Conservation (phyloP, 2,888 invertebrate species). For the Drosophila picticornis region DNA sequence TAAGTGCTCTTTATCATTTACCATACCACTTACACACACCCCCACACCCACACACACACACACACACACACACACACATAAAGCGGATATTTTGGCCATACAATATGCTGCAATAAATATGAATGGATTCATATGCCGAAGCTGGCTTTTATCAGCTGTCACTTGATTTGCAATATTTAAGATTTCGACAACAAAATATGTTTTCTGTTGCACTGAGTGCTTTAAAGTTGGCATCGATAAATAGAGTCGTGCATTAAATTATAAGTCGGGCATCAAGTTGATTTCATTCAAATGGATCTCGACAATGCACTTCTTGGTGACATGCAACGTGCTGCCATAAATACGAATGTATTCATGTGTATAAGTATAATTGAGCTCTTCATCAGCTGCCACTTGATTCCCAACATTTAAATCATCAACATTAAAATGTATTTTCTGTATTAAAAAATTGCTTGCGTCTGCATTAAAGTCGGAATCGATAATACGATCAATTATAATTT, state of each 20-base stretch:
- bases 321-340: background rate
- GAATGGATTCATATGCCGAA: constrained; percentile 21
- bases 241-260: background rate
- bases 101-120: constrained; percentile 27
- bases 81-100: constrained; percentile 17
- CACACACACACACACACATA: constrained; percentile 9
- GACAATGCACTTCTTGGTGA: background rate
- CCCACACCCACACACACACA: constrained; percentile 16
- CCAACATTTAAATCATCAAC: constrained; percentile 4
- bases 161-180: constrained; percentile 29
- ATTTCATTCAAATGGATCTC: constrained; percentile 5
- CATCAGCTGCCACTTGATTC: constrained; percentile 25
- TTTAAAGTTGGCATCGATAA: background rate
- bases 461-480: background rate
- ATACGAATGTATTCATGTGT: background rate
- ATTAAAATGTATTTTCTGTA: background rate
- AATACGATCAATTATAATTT: background rate
- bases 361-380: background rate
- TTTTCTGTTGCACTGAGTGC: background rate
- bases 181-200: background rate
- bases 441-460: background rate
- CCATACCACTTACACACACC: constrained; percentile 37
- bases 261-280: background rate
- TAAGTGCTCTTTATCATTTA: constrained; percentile 61
- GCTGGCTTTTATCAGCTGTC: constrained; percentile 15